A percentile compares a stretch with the other conserved stretches of the same genome.
phyloP scores from a whole-genome alignment of 92 coral and sea anemone genomes.

The Muricea muricata region DNA sequence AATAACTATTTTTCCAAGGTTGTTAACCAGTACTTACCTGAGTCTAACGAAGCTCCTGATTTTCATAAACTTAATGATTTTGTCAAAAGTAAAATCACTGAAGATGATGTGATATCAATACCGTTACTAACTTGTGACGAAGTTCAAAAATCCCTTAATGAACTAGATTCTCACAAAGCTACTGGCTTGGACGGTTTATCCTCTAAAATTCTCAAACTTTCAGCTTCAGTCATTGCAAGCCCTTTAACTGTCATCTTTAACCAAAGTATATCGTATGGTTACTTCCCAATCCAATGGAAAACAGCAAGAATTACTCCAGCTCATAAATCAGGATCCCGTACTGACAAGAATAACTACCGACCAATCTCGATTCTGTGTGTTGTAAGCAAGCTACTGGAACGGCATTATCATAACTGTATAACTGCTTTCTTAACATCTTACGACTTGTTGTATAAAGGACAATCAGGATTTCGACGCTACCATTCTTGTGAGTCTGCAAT shows the following conservation, averaged over 20 bases:
- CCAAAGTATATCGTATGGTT: constrained; percentile 18
- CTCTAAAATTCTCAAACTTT: constrained; percentile 24
- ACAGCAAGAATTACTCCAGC: constrained; percentile 35
- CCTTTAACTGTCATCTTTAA: constrained; percentile 32
- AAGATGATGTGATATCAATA: neutral
- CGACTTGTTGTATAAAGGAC: constrained; percentile 21
- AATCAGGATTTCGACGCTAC: constrained; percentile 37
- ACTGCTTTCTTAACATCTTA: neutral
- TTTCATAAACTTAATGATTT: constrained; percentile 1
- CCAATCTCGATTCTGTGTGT: constrained; percentile 39
- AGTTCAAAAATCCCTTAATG: constrained; percentile 18
- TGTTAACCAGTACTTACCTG: constrained; percentile 28
- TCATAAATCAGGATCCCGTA: constrained; percentile 10
- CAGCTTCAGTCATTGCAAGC: constrained; percentile 21
- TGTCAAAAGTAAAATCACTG: neutral
- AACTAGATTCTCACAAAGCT: constrained; percentile 37
- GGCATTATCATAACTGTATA: constrained; percentile 19
- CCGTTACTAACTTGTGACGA: constrained; percentile 32
- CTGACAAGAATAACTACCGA: constrained; percentile 18
- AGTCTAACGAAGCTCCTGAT: neutral
- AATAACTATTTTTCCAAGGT: constrained; percentile 37
- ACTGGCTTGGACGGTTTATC: constrained; percentile 44
- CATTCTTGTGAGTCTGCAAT: constrained; percentile 43
- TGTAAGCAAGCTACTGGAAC: constrained; percentile 35
- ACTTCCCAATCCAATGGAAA: constrained; percentile 39